Conservation (phyloP, 2,797 vertebrate species). For the Platalea minor region DNA sequence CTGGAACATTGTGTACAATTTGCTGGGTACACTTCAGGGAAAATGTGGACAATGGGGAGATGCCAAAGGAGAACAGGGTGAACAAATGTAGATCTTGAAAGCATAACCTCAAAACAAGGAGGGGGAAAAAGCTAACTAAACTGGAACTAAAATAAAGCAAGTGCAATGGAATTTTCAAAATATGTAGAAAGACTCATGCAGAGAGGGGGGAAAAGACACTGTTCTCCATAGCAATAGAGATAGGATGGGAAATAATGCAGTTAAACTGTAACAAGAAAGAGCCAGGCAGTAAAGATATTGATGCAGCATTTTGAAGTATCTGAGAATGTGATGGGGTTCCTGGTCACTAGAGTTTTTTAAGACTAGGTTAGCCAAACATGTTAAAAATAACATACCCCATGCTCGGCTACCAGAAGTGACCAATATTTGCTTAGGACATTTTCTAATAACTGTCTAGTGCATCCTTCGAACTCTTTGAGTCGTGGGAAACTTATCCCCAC, state of each 20-base stretch:
- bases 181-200: neutral
- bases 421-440: neutral
- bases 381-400: neutral
- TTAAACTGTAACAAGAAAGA: neutral
- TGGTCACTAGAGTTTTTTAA: neutral
- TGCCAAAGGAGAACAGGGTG: constrained; percentile 8
- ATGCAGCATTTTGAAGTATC: neutral
- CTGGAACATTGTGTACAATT: neutral
- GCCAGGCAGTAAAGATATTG: neutral
- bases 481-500: accelerated
- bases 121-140: neutral
- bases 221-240: neutral
- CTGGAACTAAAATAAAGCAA: neutral
- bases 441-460: neutral
- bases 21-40: neutral
- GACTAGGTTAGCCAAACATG: neutral
- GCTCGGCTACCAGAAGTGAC: neutral
- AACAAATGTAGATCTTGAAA: constrained; percentile 18
- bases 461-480: neutral
- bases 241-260: neutral
- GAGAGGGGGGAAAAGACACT: neutral
- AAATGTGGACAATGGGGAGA: constrained; percentile 11
- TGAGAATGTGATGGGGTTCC: neutral
- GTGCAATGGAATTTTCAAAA: neutral
- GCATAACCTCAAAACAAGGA: neutral